A percentile compares a stretch with the other conserved stretches of the same genome.
phyloP scores from a whole-genome alignment of 2,797 vertebrate genomes.

The Helarctos malayanus region DNA sequence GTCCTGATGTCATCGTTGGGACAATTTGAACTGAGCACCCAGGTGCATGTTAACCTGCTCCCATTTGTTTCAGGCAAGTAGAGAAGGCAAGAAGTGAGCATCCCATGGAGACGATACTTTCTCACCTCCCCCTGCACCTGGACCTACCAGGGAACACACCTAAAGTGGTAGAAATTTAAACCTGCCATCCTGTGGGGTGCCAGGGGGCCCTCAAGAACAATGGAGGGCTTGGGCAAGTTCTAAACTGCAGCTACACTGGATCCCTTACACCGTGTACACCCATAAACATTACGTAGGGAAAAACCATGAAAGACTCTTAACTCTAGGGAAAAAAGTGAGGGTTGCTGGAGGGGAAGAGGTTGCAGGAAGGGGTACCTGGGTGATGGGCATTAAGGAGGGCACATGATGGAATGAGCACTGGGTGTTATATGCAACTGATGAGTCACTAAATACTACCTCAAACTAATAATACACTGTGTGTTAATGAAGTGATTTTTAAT shows the following conservation, averaged over 20 bases:
- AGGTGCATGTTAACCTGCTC: neutral
- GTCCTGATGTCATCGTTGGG: fast-evolving
- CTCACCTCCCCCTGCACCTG: neutral
- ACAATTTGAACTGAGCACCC: neutral
- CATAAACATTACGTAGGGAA: neutral
- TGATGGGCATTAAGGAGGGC: neutral
- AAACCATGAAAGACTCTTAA: neutral
- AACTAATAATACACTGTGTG: neutral
- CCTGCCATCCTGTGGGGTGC: neutral
- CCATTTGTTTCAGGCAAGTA: neutral
- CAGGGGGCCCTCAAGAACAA: neutral
- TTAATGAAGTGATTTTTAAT: neutral
- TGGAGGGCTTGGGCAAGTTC: neutral
- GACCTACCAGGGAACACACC: too few relatives aligned
- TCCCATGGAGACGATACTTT: fast-evolving
- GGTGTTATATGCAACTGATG: neutral
- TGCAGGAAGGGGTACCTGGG: neutral
- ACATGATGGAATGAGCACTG: neutral
- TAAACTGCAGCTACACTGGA: neutral
- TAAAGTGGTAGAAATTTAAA: neutral
- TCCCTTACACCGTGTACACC: neutral
- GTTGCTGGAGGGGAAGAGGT: neutral
- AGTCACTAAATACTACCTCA: neutral
- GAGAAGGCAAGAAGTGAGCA: neutral
- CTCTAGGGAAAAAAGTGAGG: neutral